Conservation (phyloP, 2,113 vertebrate species). For the Nothobranchius kuhntae region DNA sequence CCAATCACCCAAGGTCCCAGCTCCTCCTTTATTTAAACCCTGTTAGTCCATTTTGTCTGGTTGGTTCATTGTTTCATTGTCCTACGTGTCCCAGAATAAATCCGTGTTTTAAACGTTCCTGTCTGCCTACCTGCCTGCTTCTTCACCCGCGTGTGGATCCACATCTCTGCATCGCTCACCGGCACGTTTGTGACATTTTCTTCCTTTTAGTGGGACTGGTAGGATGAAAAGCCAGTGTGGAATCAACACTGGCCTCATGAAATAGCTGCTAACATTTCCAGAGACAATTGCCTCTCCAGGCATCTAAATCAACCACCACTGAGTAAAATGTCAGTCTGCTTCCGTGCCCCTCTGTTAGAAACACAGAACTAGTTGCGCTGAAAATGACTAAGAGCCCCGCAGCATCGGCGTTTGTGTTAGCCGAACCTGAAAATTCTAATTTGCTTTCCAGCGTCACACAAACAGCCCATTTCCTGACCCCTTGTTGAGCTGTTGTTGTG, state of each 20-base stretch:
- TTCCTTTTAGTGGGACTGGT: no score
- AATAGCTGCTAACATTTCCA: background rate
- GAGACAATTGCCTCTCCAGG: background rate
- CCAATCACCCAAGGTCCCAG: no score
- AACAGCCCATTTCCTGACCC: conserved; percentile 1
- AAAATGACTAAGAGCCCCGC: conserved; percentile 3
- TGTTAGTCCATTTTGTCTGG: no score
- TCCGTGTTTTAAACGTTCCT: no score
- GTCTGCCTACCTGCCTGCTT: no score
- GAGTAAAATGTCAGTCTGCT: background rate
- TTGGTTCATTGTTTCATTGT: no score
- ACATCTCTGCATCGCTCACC: no score
- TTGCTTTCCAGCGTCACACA: conserved; percentile 9
- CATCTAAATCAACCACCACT: background rate
- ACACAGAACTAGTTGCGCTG: background rate
- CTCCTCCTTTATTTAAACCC: no score
- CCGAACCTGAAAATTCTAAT: conserved; percentile 21
- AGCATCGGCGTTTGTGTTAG: conserved; percentile 4
- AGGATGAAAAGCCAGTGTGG: background rate
- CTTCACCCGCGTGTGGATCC: no score
- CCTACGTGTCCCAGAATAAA: no score
- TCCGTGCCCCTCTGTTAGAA: background rate
- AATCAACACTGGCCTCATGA: background rate
- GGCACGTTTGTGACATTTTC: no score
- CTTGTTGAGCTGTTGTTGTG: background rate